Conservation (phyloP, 2,888 invertebrate species). For the Thera obeliscata region DNA sequence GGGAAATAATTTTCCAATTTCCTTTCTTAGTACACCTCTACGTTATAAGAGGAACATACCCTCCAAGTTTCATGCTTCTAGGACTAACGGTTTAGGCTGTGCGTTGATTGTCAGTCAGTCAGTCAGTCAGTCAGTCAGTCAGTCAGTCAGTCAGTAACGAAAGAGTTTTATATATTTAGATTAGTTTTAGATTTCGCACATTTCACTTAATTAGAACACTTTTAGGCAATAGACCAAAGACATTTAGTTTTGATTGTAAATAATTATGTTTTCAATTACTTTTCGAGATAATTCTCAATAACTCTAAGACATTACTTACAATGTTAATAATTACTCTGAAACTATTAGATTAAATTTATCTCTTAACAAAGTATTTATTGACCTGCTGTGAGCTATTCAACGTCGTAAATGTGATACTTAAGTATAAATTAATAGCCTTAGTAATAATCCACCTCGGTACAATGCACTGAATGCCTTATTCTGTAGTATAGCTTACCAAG, state of each 20-base stretch:
- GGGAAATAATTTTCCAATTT: too few relatives aligned
- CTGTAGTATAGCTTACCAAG: slow-evolving; percentile 12
- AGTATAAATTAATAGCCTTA: slow-evolving; percentile 11
- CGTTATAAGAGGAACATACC: too few relatives aligned
- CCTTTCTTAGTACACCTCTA: too few relatives aligned
- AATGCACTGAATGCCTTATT: slow-evolving; percentile 25
- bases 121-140: too few relatives aligned
- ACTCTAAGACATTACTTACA: slow-evolving; percentile 7
- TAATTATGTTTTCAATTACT: background rate
- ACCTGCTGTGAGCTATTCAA: slow-evolving; percentile 26
- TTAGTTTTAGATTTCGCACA: background rate
- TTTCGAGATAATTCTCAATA: background rate
- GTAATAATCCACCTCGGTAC: slow-evolving; percentile 34
- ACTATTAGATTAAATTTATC: slow-evolving; percentile 27
- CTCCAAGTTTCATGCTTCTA: too few relatives aligned
- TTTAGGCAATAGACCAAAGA: background rate
- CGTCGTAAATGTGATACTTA: slow-evolving; percentile 32
- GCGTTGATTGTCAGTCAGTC: too few relatives aligned
- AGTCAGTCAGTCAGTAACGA: too few relatives aligned
- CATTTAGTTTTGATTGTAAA: background rate
- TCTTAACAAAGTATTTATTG: slow-evolving; percentile 17
- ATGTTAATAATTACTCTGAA: slow-evolving; percentile 26
- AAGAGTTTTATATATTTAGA: too few relatives aligned
- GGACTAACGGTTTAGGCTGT: too few relatives aligned
- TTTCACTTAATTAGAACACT: background rate